phyloP scores from a whole-genome alignment of 2,797 vertebrate species.

The Coregonus sp. region DNA sequence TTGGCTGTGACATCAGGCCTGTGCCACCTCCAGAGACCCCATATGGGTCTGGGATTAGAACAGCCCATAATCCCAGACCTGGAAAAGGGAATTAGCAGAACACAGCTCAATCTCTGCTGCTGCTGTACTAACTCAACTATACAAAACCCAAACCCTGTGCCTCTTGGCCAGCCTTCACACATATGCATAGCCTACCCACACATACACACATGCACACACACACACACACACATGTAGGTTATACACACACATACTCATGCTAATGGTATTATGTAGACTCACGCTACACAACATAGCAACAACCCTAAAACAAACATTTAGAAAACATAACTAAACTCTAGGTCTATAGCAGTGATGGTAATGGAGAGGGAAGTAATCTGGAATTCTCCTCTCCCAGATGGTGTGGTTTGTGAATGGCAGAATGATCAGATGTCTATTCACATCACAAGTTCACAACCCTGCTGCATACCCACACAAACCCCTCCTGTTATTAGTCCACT shows the following conservation, averaged over 20 bases:
- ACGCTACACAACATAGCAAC: slow-evolving; percentile 22
- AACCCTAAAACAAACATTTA: slow-evolving; percentile 2
- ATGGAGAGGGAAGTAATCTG: slow-evolving; percentile 51
- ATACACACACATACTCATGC: background rate
- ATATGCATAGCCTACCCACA: slow-evolving; percentile 5
- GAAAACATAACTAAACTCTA: background rate
- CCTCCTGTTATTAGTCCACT: slow-evolving; percentile 37
- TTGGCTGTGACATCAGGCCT: slow-evolving; percentile 58
- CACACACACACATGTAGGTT: background rate
- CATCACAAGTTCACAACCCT: slow-evolving; percentile 30
- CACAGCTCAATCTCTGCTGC: slow-evolving; percentile 60
- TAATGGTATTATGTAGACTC: background rate
- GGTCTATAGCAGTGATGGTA: slow-evolving; percentile 12
- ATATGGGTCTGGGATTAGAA: slow-evolving; percentile 79
- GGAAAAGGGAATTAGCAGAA: slow-evolving; percentile 74
- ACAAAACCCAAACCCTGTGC: slow-evolving; percentile 35
- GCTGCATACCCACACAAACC: slow-evolving; percentile 22
- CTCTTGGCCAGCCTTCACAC: no score
- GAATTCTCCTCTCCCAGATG: slow-evolving; percentile 50
- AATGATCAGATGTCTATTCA: slow-evolving; percentile 54
- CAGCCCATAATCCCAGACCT: slow-evolving; percentile 73
- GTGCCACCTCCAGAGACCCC: slow-evolving; percentile 63
- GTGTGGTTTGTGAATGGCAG: slow-evolving; percentile 53
- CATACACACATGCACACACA: slow-evolving; percentile 32
- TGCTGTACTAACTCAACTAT: slow-evolving; percentile 40